phyloP scores from a whole-genome alignment of 2,797 vertebrate species.

The Semaprochilodus insignis region DNA sequence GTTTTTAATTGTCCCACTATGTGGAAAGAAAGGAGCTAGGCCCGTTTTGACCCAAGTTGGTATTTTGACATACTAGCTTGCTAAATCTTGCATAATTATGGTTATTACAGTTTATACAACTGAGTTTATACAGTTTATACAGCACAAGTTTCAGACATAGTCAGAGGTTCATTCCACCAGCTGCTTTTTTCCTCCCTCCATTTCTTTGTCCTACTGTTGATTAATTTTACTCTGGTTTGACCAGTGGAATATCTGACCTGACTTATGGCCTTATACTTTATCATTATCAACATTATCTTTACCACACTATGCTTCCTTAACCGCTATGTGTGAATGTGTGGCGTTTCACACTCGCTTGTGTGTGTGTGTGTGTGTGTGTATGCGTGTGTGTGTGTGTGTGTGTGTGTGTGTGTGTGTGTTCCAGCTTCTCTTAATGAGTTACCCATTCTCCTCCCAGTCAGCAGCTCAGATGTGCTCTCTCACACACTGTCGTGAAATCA shows the following conservation, averaged over 20 bases:
- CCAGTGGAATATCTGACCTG: constrained; percentile 18
- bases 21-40: too few relatives aligned
- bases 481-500: constrained; percentile 34
- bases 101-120: too few relatives aligned
- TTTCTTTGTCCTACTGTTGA: constrained; percentile 30
- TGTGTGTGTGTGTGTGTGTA: neutral
- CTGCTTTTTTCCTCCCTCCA: constrained; percentile 12
- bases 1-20: too few relatives aligned
- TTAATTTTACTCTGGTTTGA: constrained; percentile 29
- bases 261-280: neutral
- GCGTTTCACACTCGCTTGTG: constrained; percentile 4
- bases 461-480: constrained; percentile 25
- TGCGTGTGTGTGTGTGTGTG: neutral
- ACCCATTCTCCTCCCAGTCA: constrained; percentile 49
- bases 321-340: neutral
- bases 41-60: too few relatives aligned
- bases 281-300: constrained; percentile 2
- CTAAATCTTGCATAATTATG: too few relatives aligned
- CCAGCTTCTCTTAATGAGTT: constrained; percentile 35
- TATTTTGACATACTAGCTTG: too few relatives aligned
- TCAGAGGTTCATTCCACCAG: too few relatives aligned
- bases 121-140: too few relatives aligned
- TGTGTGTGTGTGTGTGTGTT: constrained; percentile 7
- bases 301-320: neutral
- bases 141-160: too few relatives aligned